Conservation (phyloP, 2,888 invertebrate genomes). For the Meganola albula region DNA sequence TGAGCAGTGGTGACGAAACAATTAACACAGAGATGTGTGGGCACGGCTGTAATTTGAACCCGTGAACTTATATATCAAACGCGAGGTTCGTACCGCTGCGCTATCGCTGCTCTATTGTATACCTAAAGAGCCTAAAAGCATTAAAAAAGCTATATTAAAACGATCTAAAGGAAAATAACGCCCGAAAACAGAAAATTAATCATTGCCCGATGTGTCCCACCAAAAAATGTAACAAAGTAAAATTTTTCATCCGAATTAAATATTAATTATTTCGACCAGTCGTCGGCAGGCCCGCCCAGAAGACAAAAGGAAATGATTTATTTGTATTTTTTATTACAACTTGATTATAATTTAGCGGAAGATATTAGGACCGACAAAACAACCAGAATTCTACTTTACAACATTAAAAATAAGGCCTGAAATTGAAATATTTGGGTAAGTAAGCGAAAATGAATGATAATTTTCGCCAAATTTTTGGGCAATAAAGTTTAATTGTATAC, state of each 20-base stretch:
- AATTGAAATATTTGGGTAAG: slow-evolving; percentile 3
- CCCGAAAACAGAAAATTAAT: slow-evolving; percentile 23
- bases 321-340: slow-evolving; percentile 33
- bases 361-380: slow-evolving; percentile 18
- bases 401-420: slow-evolving; percentile 4
- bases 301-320: slow-evolving; percentile 38
- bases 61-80: too few species aligned
- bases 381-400: slow-evolving; percentile 16
- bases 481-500: slow-evolving; percentile 34
- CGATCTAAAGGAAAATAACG: slow-evolving; percentile 17
- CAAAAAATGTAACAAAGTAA: slow-evolving; percentile 31
- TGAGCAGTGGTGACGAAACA: too few species aligned
- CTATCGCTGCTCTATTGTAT: too few species aligned
- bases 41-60: slow-evolving; percentile 18
- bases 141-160: slow-evolving; percentile 18
- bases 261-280: slow-evolving; percentile 35
- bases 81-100: too few species aligned
- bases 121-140: too few species aligned
- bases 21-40: too few species aligned
- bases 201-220: slow-evolving; percentile 16
- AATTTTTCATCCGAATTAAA: slow-evolving; percentile 37
- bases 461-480: slow-evolving; percentile 30
- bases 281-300: slow-evolving; percentile 26
- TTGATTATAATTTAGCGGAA: slow-evolving; percentile 36
- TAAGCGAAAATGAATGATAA: slow-evolving; percentile 25